Conservation (phyloP, 2,797 vertebrate genomes). For the Takifugu ocellatus region DNA sequence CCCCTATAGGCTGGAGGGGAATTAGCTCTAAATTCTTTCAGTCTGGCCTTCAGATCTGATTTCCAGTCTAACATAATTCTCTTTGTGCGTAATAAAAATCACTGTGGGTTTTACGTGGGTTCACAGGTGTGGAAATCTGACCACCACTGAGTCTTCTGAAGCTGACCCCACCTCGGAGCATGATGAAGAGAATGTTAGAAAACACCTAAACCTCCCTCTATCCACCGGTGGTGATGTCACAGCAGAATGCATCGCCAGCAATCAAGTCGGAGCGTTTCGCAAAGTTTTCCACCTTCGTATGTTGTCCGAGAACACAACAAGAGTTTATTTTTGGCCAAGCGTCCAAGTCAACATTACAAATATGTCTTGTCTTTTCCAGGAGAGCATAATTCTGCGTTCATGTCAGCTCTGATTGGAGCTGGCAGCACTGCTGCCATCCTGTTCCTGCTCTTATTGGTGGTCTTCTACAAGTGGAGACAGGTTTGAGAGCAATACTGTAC, state of each 20-base stretch:
- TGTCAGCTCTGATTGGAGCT: slow-evolving; percentile 59
- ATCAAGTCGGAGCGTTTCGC: slow-evolving; percentile 62
- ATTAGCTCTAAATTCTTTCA: too few species aligned
- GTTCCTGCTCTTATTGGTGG: slow-evolving; percentile 77
- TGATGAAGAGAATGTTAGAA: slow-evolving; percentile 65
- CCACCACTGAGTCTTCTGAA: slow-evolving; percentile 12
- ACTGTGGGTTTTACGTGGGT: background rate
- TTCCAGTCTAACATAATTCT: too few species aligned
- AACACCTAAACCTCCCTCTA: slow-evolving; percentile 35
- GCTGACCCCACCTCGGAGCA: slow-evolving; percentile 17
- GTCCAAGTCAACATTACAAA: too few species aligned
- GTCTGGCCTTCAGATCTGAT: background rate
- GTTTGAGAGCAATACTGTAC: slow-evolving; percentile 51
- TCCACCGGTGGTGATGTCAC: slow-evolving; percentile 61
- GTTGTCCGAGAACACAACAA: background rate
- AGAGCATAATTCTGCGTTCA: slow-evolving; percentile 46
- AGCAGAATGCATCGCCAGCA: slow-evolving; percentile 79
- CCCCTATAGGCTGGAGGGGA: background rate
- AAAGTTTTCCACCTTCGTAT: slow-evolving; percentile 41
- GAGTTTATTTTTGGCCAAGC: background rate
- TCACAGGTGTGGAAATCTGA: slow-evolving; percentile 55
- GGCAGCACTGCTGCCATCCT: slow-evolving; percentile 56
- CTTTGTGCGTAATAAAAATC: too few species aligned
- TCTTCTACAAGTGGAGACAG: slow-evolving; percentile 88
- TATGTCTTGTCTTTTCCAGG: background rate